Conservation (phyloP, 2,113 vertebrate species). For the Pelodiscus sinensis region DNA sequence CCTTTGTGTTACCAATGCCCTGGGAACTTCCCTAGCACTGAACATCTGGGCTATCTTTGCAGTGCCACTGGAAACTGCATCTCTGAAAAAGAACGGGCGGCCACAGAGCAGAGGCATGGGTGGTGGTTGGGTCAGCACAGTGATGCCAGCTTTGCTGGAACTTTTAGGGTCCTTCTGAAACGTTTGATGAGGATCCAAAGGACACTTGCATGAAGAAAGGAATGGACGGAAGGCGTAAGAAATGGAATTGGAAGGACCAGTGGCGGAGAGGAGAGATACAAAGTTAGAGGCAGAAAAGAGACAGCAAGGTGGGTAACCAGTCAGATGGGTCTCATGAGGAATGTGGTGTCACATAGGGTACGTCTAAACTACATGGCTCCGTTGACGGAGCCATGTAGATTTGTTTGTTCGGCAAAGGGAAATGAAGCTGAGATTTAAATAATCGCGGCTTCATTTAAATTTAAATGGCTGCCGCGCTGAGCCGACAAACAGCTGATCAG, state of each 20-base stretch:
- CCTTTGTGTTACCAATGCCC: background rate
- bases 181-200: background rate
- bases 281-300: background rate
- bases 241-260: background rate
- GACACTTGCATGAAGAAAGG: background rate
- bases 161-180: background rate
- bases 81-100: background rate
- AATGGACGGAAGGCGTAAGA: background rate
- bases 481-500: too few species aligned
- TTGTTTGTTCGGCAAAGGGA: too few species aligned
- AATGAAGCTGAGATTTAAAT: too few species aligned
- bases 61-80: background rate
- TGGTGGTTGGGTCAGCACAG: background rate
- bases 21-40: background rate
- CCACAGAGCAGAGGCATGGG: background rate
- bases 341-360: background rate
- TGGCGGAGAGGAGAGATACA: background rate
- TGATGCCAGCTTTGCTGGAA: background rate
- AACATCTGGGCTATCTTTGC: background rate
- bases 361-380: too few species aligned
- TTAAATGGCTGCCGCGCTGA: too few species aligned
- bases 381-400: too few species aligned
- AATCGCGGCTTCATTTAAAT: too few species aligned
- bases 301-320: background rate
- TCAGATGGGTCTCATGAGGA: background rate